phyloP scores from a whole-genome alignment of 2,113 vertebrate species.

The Myrmophylax atrothorax region DNA sequence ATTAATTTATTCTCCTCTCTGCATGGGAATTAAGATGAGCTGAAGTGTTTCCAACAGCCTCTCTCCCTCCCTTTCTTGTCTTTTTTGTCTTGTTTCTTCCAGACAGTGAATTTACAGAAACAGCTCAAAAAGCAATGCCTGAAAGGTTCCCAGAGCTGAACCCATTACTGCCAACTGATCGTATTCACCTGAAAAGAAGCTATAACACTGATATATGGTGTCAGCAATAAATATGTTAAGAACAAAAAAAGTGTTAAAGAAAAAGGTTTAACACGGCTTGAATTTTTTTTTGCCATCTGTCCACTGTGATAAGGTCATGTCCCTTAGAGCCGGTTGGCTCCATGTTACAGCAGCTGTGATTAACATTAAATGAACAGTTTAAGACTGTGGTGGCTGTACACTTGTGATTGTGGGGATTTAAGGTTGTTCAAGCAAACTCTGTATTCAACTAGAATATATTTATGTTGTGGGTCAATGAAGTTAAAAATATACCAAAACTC shows the following conservation, averaged over 20 bases:
- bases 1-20: constrained; percentile 42
- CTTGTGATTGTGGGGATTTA: not conserved
- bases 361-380: constrained; percentile 23
- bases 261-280: constrained; percentile 14
- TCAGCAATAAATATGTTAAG: constrained; percentile 59
- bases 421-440: not conserved
- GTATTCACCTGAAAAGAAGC: constrained; percentile 29
- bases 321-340: not conserved
- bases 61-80: not conserved
- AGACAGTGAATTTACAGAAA: not conserved
- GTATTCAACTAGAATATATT: not conserved
- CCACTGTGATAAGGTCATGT: constrained; percentile 56
- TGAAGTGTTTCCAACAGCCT: not conserved
- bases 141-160: not conserved
- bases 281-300: constrained; percentile 44
- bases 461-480: not conserved
- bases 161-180: not conserved
- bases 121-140: not conserved
- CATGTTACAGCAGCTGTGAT: not conserved
- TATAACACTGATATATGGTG: constrained; percentile 46
- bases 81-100: not conserved
- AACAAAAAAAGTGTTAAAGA: constrained; percentile 36
- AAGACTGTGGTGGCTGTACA: not conserved
- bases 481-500: not conserved
- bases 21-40: not conserved